Base-by-base conservation (phyloP, 2,888 invertebrate species). In the Diaphora mendica region DNA sequence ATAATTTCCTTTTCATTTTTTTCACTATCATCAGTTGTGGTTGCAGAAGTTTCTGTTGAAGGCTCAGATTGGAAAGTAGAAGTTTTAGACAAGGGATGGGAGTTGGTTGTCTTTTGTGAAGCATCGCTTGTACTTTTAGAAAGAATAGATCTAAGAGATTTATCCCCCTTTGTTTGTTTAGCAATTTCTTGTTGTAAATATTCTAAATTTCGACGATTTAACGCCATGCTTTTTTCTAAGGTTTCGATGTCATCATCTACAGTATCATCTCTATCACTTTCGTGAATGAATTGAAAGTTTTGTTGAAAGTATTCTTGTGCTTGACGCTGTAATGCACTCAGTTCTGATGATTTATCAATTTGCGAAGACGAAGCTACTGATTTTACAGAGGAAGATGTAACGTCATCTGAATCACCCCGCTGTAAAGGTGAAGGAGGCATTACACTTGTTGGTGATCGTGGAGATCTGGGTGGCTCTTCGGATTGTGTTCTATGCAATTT, bases 401-500 rank as follows among this genome's bases (percentile, higher is more conserved):
- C 91, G 66, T 95, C 95, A 78, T 95, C 95, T 2, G 95, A 95
- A 77, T 95, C 95, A 64, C 89, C 92, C 83, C 94, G 90, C 82
- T 90, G 93, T 75, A 91, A 89, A 23, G 96, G 96, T 68, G 97
- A 96, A 17, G 96, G 91, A 30, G 92, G 90, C 71, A 89, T 87
- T 76, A 87, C 88, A 74, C 96, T 94, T 67, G 96, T 95, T 26
- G 97, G 96, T 82, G 97, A 97, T 44, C 95, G 89, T 2, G 97
- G 97, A n/a, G 97, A 97, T 82, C 97, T 95, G 7, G 97, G 97
- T 9, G 98, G 98, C 90, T 98, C 98, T 91, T 98, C 98, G 64
- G 98, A 98, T 90, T 98, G 98, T 0, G 98, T 98, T 87, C 98
- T 96, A 86, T 98, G 97, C 71, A 98, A 94, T 80, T 97, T 97